Evolutionary conservation across 2,888 invertebrate genomes (phyloP), one percentile per base, ranked within the genome.

Genomic region (Norana najaformis): DNA sequence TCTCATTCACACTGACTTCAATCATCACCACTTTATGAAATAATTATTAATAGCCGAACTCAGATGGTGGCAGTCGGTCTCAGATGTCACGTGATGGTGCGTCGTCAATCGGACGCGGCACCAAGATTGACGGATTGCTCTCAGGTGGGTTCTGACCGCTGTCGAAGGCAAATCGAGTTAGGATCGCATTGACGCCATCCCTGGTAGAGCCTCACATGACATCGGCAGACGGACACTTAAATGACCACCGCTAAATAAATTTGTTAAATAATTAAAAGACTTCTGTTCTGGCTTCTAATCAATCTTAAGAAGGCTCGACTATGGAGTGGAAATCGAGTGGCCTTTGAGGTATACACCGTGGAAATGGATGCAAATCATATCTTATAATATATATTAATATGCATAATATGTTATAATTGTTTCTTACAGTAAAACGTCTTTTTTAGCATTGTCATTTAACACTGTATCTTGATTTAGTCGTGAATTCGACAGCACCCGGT

Each of bases 101-200:
- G n/a, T 69, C 13, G 30, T n/a, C 69, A 69, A 69, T 69, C n/a
- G n/a, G 69, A 30, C n/a, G 13, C n/a, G n/a, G 69, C n/a, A n/a
- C 69, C 69, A 69, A n/a, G 69, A 30, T 69, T 69, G 69, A 69
- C 69, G 69, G 69, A 69, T 69, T 69, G 69, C 69, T 69, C 69
- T 69, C 69, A 69, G 69, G 69, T 69, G 69, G 69, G 69, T 16
- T 69, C 69, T 69, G 69, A 69, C 69, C 69, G 69, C 69, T 69
- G 69, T n/a, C 30, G 69, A 69, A n/a, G n/a, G n/a, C 69, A 69
- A 69, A 69, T 69, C 69, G 69, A 69, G n/a, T 69, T 69, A 69
- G 13, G 69, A 16, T 5, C 8, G 69, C 69, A n/a, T 69, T 13
- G 69, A 69, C 14, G n/a, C 69, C 69, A n/a, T 30, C 69, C 69